Base-by-base conservation (phyloP, 2,888 invertebrate genomes). In the Odontocerum albicorne region DNA sequence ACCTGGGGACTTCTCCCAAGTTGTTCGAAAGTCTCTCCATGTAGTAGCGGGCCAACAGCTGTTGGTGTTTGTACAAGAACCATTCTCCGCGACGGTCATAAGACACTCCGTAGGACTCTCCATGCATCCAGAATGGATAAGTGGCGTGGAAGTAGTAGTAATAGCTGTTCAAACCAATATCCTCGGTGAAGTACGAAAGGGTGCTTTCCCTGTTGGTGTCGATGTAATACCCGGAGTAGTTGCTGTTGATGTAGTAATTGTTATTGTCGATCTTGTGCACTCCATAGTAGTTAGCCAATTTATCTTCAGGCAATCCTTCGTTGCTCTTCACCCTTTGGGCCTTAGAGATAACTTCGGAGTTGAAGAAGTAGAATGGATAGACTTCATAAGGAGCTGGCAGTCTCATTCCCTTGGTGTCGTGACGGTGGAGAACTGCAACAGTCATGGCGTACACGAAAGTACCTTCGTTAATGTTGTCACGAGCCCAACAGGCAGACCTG, bases 371-470 rank as follows among this genome's bases (percentile, higher is more conserved):
- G 69, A 87, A 83, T 2, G 91, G 91, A 72, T 84, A 82, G 68
- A 90, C 81, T 72, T 91, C 91, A 67, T 90, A 90, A 38, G 84
- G 81, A 19, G 88, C 81, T 17, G 90, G 90, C 17, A 90, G 69
- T 38, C 81, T 75, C 62, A 90, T 73, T 42, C 85, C 86, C 55
- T 77, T 74, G 69, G 83, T 82, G 66, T 89, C 88, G 6, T 70
- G 67, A 44, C 87, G 81, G 68, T 88, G 87, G 68, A 86, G 79
- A 44, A 87, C 75, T 57, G 88, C 86, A 56, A 82, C 76, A 44
- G 82, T 82, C 62, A 87, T 71, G 10, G 87, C 84, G 65, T 87
- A 86, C 56, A 86, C 78, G 70, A 88, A 90, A 77, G 88, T 82
- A 65, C 83, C 87, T 57, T 85, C 83, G 73, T 90, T 89, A 59